A percentile compares a stretch with the other conserved stretches of the same genome.
Conservation (phyloP, 1,140 invertebrate genomes). For the Chymomyza costata region DNA sequence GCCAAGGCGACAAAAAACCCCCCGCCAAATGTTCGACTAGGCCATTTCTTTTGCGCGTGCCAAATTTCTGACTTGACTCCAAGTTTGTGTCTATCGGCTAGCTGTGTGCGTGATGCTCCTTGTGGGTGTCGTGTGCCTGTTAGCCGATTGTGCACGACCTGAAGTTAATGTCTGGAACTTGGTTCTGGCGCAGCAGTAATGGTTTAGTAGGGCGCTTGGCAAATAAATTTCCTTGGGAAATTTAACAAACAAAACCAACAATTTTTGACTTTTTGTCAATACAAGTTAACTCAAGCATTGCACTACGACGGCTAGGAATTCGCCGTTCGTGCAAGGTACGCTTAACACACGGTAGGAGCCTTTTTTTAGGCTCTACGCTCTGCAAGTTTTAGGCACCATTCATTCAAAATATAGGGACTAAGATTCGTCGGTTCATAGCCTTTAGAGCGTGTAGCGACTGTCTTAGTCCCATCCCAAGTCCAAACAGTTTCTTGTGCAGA, state of each 20-base stretch:
- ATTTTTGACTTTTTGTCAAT: slow-evolving; percentile 32
- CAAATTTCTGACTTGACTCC: slow-evolving; percentile 3
- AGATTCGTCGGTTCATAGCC: slow-evolving; percentile 39
- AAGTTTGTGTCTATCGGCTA: too few species aligned
- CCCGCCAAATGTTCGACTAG: slow-evolving; percentile 10
- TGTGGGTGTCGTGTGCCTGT: neutral
- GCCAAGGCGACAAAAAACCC: slow-evolving; percentile 58
- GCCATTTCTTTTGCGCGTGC: slow-evolving; percentile 34
- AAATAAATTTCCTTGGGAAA: slow-evolving; percentile 35
- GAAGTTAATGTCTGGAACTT: slow-evolving; percentile 1
- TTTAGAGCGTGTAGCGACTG: slow-evolving; percentile 41
- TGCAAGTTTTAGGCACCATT: slow-evolving; percentile 52
- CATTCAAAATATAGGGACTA: slow-evolving; percentile 13
- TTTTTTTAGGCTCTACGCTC: slow-evolving; percentile 13
- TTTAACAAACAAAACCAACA: slow-evolving; percentile 29
- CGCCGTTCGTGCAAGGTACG: slow-evolving; percentile 62
- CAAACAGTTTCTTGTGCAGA: slow-evolving; percentile 44
- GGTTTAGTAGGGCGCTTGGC: slow-evolving; percentile 21
- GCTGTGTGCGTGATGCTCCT: neutral
- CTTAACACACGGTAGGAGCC: slow-evolving; percentile 19
- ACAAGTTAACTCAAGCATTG: slow-evolving; percentile 31
- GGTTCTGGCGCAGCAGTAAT: slow-evolving; percentile 36
- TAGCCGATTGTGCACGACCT: neutral
- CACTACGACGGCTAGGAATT: slow-evolving; percentile 53
- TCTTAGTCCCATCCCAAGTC: slow-evolving; percentile 15